These are phyloP conservation scores for Polyergus mexicanus DNA, from an alignment of 1,140 invertebrate genomes.

Conservation along the genomic window DNA sequence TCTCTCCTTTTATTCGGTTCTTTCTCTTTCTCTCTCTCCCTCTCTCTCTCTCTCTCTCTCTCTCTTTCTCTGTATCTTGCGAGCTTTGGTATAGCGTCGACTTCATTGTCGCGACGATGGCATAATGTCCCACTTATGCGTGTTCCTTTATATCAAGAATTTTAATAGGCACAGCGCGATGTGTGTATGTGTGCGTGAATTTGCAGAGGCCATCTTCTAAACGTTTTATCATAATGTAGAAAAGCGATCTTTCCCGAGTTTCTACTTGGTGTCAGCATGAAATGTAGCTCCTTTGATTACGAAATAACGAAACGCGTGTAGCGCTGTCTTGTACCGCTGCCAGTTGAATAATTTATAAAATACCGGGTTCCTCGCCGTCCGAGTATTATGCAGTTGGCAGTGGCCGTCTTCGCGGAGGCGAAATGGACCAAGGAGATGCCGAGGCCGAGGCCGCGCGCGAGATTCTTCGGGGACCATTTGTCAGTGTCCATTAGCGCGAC, in stretches of 20 bases:
- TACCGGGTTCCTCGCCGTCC: not conserved
- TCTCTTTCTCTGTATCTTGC: slow-evolving; percentile 4
- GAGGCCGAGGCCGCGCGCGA: slow-evolving; percentile 2
- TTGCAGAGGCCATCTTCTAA: not conserved
- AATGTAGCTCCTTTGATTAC: not conserved
- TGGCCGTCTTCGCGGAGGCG: not conserved
- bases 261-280: not conserved
- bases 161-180: slow-evolving; percentile 11
- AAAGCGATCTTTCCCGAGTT: not conserved
- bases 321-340: not conserved
- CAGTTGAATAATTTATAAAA: slow-evolving; percentile 38
- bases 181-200: not conserved
- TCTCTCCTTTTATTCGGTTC: slow-evolving; percentile 35
- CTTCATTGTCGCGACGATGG: slow-evolving; percentile 22
- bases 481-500: slow-evolving; percentile 75
- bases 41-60: no score
- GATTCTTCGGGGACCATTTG: slow-evolving; percentile 70
- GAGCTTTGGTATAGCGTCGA: slow-evolving; percentile 29
- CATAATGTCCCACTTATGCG: slow-evolving; percentile 20
- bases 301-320: slow-evolving; percentile 10
- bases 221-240: not conserved
- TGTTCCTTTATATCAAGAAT: not conserved
- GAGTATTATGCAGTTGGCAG: slow-evolving; percentile 31
- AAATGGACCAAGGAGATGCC: not conserved
- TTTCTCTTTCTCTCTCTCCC: no score